These are phyloP conservation scores for Clarias fuscus DNA, from an alignment of 2,797 vertebrate genomes.

Conservation along the genomic window DNA sequence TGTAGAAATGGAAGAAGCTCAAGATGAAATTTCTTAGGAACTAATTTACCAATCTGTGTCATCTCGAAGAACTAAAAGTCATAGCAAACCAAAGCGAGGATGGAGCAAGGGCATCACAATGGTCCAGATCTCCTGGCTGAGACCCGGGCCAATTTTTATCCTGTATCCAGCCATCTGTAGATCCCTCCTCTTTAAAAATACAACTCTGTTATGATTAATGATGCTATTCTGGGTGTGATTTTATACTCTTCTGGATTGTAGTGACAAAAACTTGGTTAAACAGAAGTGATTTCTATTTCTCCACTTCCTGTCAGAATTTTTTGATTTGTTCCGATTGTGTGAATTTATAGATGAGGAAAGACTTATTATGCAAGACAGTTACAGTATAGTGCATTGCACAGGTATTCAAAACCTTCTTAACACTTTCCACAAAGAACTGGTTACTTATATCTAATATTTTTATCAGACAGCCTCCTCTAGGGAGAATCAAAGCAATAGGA, in stretches of 20 bases:
- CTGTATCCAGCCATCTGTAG: conserved; percentile 49
- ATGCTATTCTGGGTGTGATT: conserved; percentile 61
- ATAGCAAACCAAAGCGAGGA: conserved; percentile 50
- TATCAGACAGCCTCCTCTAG: neutral
- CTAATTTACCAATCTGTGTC: conserved; percentile 55
- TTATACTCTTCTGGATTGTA: conserved; percentile 59
- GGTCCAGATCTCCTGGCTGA: conserved; percentile 65
- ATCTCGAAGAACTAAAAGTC: conserved; percentile 65
- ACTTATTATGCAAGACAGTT: neutral
- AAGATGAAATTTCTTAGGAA: conserved; percentile 43
- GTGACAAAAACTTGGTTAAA: conserved; percentile 44
- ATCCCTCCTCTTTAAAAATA: conserved; percentile 54
- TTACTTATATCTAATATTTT: neutral
- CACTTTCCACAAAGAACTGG: neutral
- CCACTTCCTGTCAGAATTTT: conserved; percentile 56
- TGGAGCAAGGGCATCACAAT: conserved; percentile 62
- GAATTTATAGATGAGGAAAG: neutral
- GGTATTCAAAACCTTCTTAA: neutral
- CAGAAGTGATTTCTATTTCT: conserved; percentile 45
- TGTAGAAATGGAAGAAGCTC: conserved; percentile 61
- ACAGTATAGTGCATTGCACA: neutral
- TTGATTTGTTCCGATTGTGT: conserved; percentile 45
- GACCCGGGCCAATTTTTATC: conserved; percentile 35
- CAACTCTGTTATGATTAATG: conserved; percentile 57
- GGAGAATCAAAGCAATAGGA: neutral